phyloP scores from a whole-genome alignment of 2,797 vertebrate genomes.

The Columba guinea region DNA sequence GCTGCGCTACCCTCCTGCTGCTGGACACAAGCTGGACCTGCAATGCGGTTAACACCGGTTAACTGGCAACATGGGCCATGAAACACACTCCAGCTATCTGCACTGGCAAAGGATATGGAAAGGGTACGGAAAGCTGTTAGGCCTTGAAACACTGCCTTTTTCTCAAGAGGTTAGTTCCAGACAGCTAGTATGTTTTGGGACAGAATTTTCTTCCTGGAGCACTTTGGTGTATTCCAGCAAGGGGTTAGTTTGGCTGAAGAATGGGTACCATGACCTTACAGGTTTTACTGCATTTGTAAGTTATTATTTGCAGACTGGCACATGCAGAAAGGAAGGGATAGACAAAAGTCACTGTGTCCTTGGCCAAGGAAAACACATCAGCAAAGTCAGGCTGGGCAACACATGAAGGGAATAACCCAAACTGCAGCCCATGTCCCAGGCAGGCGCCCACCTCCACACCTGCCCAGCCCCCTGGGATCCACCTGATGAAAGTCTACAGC shows the following conservation, averaged over 20 bases:
- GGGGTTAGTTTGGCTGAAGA: background rate
- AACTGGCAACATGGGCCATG: background rate
- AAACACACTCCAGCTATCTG: accelerated
- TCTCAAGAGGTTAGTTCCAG: background rate
- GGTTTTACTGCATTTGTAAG: background rate
- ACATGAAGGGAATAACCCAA: accelerated
- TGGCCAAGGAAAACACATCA: background rate
- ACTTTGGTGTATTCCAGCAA: background rate
- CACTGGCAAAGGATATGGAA: background rate
- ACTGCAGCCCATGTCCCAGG: background rate
- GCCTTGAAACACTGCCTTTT: background rate
- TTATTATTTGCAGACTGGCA: background rate
- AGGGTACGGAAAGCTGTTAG: background rate
- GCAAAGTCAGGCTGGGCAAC: background rate
- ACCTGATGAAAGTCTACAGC: background rate
- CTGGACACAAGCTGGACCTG: background rate
- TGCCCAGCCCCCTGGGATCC: background rate
- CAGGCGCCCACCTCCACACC: background rate
- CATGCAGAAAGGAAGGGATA: background rate
- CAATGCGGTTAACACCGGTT: background rate
- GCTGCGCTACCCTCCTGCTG: background rate
- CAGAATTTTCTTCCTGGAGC: background rate
- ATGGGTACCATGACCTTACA: background rate
- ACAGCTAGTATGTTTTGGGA: background rate
- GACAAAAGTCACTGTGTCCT: background rate